Evolutionary conservation across 2,797 vertebrate genomes (phyloP).

Genomic region (Thalassophryne amazonica): DNA sequence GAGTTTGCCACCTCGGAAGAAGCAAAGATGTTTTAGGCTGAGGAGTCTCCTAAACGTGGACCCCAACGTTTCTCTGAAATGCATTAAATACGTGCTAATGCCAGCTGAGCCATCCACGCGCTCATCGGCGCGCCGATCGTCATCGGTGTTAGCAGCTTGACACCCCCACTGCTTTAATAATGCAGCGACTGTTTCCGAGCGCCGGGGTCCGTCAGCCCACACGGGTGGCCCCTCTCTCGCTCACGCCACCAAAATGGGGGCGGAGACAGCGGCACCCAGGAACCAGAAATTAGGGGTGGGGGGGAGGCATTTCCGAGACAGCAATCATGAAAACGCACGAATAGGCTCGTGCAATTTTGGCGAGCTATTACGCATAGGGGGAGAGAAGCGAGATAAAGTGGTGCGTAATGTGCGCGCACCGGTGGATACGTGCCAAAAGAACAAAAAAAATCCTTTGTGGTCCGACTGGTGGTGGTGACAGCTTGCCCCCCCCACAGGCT

Average conservation of each 20-base stretch:
- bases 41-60: too few species aligned
- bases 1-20: background rate
- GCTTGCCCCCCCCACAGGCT: conserved; percentile 35
- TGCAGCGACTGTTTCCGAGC: conserved; percentile 26
- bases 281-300: conserved; percentile 12
- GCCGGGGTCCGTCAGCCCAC: conserved; percentile 36
- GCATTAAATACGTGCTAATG: too few species aligned
- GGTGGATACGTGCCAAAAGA: conserved; percentile 48
- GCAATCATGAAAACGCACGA: too few species aligned
- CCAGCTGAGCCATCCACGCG: conserved; percentile 21
- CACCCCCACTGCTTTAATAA: conserved; percentile 44
- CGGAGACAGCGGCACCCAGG: conserved; percentile 30
- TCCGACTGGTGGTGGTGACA: conserved; percentile 52
- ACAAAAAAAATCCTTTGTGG: conserved; percentile 31
- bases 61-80: too few species aligned
- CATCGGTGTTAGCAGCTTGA: conserved; percentile 51
- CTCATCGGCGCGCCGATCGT: conserved; percentile 23
- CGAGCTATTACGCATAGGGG: conserved; percentile 47
- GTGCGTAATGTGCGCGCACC: conserved; percentile 33
- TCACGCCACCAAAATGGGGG: conserved; percentile 67
- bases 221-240: conserved; percentile 61
- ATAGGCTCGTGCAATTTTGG: conserved; percentile 66
- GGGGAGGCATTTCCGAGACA: too few species aligned
- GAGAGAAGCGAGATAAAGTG: background rate
- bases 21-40: background rate